Base-by-base conservation (phyloP, 2,888 invertebrate species). In the Malthinus seriepunctatus region DNA sequence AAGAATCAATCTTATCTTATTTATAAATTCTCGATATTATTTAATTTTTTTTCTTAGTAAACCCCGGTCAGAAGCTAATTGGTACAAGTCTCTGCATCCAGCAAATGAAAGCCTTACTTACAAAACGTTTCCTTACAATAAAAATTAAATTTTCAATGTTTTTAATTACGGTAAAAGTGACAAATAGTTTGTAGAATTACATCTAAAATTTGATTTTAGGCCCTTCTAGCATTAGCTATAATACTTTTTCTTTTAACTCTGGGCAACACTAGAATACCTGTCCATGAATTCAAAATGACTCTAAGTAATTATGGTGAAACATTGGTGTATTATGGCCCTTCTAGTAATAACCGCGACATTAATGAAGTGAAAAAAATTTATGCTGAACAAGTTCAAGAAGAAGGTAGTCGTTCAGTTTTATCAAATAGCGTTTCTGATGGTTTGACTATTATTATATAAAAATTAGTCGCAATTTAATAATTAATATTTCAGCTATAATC, bases 401-500 rank as follows among this genome's bases (percentile, higher is more conserved):
- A 73, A 54, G 60, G 60, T n/a, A 69, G 71, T 34, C 39, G 49
- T 32, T 51, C 69, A 14, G 23, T 60, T 10, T 48, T 67, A 12
- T 70, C 56, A 23, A 51, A 57, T 7, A 58, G 59, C n/a, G 70
- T 70, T 8, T 66, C 70, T 9, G 65, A 63, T 12, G 70, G 69
- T 69, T 65, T 7, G 48, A 32, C 34, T 10, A 31, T 56, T 42
- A 1, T 5, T n/a, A 23, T n/a, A n/a, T 8, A 42, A 5, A 23
- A 3, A n/a, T n/a, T n/a, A n/a, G n/a, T n/a, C n/a, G n/a, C n/a
- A n/a, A n/a, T n/a, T n/a, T n/a, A n/a, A n/a, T n/a, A n/a, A n/a
- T n/a, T n/a, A n/a, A n/a, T n/a, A n/a, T n/a, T n/a, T 23, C 5
- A 82, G 82, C 72, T 11, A 73, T 84, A 32, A 60, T 83, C 5